phyloP scores from a whole-genome alignment of 1,140 invertebrate genomes.

The Ceratoteleas bidentatus region DNA sequence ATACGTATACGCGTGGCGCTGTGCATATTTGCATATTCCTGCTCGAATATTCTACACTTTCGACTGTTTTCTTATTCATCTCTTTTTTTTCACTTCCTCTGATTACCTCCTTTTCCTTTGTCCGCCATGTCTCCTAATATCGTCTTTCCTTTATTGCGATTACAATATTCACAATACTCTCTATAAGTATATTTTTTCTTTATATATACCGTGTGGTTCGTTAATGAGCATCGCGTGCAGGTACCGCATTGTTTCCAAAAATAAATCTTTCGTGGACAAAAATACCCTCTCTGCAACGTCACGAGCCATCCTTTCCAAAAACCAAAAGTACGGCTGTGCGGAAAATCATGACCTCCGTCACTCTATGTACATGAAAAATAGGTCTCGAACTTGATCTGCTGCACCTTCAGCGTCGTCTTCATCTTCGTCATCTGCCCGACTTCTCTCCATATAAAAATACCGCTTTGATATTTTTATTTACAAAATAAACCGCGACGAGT shows the following conservation, averaged over 20 bases:
- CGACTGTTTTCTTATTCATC: slow-evolving; percentile 1
- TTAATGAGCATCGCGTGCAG: slow-evolving; percentile 59
- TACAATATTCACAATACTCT: slow-evolving; percentile 60
- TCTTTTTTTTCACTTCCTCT: slow-evolving; percentile 7
- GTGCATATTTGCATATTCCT: slow-evolving; percentile 53
- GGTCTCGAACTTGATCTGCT: slow-evolving; percentile 30
- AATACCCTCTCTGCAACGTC: slow-evolving; percentile 45
- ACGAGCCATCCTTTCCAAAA: slow-evolving; percentile 44
- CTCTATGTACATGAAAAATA: slow-evolving; percentile 63
- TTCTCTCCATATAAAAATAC: slow-evolving; percentile 59
- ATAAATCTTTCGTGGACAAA: slow-evolving; percentile 56
- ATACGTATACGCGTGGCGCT: slow-evolving; percentile 63
- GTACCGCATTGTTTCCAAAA: slow-evolving; percentile 60
- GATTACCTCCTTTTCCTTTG: no score
- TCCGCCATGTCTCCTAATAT: no score
- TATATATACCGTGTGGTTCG: slow-evolving; percentile 61
- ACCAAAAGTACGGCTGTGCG: slow-evolving; percentile 57
- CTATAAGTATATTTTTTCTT: slow-evolving; percentile 52
- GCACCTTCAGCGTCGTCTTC: no score
- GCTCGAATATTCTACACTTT: slow-evolving; percentile 57
- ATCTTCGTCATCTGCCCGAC: no score
- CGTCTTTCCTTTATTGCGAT: slow-evolving; percentile 40
- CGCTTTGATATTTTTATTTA: slow-evolving; percentile 60
- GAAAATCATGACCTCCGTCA: slow-evolving; percentile 41
- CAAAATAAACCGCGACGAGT: slow-evolving; percentile 26